Evolutionary conservation across 2,888 invertebrate species (phyloP).

Genomic region (Tachina fera): DNA sequence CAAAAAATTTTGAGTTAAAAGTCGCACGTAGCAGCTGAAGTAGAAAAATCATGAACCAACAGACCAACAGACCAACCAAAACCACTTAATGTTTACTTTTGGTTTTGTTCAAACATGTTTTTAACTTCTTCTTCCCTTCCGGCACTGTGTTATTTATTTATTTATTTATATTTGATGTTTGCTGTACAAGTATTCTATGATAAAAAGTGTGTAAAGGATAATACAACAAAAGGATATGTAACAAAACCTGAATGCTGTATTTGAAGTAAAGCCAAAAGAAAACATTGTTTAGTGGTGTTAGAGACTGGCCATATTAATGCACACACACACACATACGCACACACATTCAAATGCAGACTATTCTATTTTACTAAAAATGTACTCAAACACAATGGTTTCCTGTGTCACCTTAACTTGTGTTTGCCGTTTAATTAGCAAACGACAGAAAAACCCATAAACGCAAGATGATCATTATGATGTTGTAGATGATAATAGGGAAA

Average conservation of each 20-base stretch:
- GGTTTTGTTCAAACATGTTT: constrained; percentile 15
- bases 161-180: constrained; percentile 22
- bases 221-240: constrained; percentile 44
- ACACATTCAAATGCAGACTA: not conserved
- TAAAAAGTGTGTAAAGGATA: constrained; percentile 49
- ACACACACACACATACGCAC: constrained; percentile 7
- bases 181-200: constrained; percentile 10
- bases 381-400: constrained; percentile 58
- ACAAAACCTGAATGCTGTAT: too few relatives aligned
- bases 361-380: not conserved
- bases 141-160: not conserved
- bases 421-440: constrained; percentile 71
- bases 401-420: constrained; percentile 70
- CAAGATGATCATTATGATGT: constrained; percentile 50
- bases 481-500: constrained; percentile 26
- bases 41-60: constrained; percentile 55
- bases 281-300: constrained; percentile 65
- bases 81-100: constrained; percentile 62
- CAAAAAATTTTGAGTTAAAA: constrained; percentile 13
- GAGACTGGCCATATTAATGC: constrained; percentile 37
- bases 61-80: constrained; percentile 57
- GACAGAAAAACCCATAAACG: constrained; percentile 67
- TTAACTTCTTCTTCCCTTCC: not conserved
- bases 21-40: constrained; percentile 39
- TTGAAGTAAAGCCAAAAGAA: constrained; percentile 49